These are phyloP conservation scores for Leptopilina drosophilae DNA, from an alignment of 2,888 invertebrate species.

Conservation along the genomic window DNA sequence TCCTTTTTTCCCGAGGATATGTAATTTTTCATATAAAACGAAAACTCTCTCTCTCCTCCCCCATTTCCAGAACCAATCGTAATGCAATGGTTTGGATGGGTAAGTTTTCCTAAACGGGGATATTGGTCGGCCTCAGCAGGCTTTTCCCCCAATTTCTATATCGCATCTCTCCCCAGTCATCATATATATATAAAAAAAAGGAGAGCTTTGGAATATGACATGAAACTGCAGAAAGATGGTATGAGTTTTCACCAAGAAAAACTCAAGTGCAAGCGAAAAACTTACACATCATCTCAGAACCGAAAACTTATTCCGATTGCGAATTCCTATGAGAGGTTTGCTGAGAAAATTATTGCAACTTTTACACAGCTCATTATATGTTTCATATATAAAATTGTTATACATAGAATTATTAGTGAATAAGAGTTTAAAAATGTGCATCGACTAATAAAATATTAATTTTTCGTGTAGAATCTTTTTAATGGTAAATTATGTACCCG, in stretches of 20 bases:
- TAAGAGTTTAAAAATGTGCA: no score
- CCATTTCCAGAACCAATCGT: constrained; percentile 19
- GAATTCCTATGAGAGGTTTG: neutral
- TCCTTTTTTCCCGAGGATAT: neutral
- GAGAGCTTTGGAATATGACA: constrained; percentile 44
- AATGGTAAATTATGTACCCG: no score
- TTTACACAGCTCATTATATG: constrained; percentile 17
- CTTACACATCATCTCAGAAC: neutral
- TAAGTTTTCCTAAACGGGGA: constrained; percentile 26
- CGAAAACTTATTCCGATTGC: constrained; percentile 8
- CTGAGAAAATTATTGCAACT: constrained; percentile 12
- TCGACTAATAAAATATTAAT: no score
- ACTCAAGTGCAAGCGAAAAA: constrained; percentile 27
- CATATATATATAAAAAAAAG: neutral
- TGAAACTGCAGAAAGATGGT: constrained; percentile 39
- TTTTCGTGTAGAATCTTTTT: no score
- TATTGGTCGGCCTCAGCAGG: constrained; percentile 12
- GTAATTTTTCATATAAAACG: constrained; percentile 30
- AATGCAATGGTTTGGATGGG: constrained; percentile 25
- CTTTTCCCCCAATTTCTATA: neutral
- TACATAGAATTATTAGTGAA: no score
- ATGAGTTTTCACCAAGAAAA: constrained; percentile 10
- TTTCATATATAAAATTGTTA: neutral
- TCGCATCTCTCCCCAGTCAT: neutral
- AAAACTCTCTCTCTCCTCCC: neutral